Conservation (phyloP, 2,113 vertebrate species). For the Gulo gulo region DNA sequence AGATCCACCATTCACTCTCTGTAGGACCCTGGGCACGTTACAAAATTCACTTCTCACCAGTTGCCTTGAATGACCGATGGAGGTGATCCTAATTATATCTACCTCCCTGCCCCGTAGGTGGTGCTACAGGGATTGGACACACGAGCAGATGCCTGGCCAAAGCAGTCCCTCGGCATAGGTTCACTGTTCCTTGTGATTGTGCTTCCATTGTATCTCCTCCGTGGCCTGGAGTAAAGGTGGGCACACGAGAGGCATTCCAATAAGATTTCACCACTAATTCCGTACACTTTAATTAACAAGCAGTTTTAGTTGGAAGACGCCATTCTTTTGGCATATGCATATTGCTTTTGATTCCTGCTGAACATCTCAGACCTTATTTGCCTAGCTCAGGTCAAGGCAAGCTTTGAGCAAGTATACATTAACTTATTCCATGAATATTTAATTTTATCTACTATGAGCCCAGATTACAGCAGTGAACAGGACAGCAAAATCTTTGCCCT, state of each 20-base stretch:
- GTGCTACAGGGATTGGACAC: not conserved
- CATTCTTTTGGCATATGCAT: not conserved
- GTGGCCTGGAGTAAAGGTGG: not conserved
- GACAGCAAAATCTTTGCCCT: not conserved
- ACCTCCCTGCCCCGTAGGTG: accelerated
- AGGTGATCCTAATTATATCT: not conserved
- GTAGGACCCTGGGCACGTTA: not conserved
- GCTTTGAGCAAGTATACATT: not conserved
- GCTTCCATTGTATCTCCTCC: not conserved
- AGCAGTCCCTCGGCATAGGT: not conserved
- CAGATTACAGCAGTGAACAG: not conserved
- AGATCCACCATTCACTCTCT: not conserved
- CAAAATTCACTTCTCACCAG: not conserved
- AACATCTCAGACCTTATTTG: not conserved
- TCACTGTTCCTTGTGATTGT: not conserved
- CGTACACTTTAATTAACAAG: not conserved
- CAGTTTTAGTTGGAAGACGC: not conserved
- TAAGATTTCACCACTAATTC: not conserved
- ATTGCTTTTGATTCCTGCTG: not conserved
- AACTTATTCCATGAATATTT: not conserved
- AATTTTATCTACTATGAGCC: not conserved
- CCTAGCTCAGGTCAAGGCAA: not conserved
- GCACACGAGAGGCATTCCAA: not conserved
- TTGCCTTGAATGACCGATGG: not conserved
- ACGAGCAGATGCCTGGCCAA: not conserved